Percentiles rank a stretch among this genome's conserved stretches.
Evolutionary conservation across 2,797 vertebrate genomes (phyloP).

Genomic region (Meriones psammophilus): DNA sequence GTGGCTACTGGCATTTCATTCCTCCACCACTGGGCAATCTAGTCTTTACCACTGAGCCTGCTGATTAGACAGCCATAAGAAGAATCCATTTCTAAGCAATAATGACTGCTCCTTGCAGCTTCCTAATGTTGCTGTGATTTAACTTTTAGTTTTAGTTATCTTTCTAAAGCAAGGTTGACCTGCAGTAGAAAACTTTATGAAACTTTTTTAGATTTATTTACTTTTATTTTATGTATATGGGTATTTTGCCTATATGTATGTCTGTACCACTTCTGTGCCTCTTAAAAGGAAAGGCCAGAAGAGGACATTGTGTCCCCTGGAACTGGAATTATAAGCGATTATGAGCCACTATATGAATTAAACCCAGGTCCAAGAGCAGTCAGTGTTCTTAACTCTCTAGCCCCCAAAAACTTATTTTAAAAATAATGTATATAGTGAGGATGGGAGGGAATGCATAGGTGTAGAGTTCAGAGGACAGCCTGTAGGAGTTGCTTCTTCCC

Average conservation of each 20-base stretch:
- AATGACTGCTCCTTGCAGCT: slow-evolving; percentile 22
- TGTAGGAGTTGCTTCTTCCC: neutral
- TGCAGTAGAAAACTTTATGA: neutral
- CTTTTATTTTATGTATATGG: neutral
- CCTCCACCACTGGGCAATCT: neutral
- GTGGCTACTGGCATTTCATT: slow-evolving; percentile 55
- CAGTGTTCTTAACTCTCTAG: neutral
- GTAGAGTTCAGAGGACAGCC: neutral
- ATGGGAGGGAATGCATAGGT: no score
- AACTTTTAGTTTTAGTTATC: slow-evolving; percentile 53
- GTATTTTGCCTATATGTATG: neutral
- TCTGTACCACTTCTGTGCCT: neutral
- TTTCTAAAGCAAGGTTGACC: slow-evolving; percentile 55
- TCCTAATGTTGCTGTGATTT: slow-evolving; percentile 29
- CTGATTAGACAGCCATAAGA: slow-evolving; percentile 33
- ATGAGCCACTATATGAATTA: neutral
- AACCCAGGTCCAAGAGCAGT: neutral
- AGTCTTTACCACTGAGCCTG: slow-evolving; percentile 1
- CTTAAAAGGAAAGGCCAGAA: neutral
- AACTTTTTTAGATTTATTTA: neutral
- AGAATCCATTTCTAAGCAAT: slow-evolving; percentile 52
- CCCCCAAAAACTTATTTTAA: no score
- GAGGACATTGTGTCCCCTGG: neutral
- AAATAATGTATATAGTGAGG: neutral
- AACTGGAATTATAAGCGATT: neutral